These are phyloP conservation scores for Catagonus wagneri DNA, from an alignment of 2,113 vertebrate species.

Conservation along the genomic window DNA sequence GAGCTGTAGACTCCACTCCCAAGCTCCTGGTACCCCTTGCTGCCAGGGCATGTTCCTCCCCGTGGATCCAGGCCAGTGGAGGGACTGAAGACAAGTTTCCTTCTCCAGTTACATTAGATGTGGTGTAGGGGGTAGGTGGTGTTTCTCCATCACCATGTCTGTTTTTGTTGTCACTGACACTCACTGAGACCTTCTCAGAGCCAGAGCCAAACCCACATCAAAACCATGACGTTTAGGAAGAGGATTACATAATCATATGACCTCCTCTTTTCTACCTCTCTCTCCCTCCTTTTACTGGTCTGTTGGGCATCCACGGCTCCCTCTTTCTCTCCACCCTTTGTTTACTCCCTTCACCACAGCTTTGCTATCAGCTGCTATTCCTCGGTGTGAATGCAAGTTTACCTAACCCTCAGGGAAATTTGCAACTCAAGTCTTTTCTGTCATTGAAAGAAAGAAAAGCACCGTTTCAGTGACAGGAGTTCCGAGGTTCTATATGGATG, in stretches of 20 bases:
- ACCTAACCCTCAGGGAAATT: not conserved
- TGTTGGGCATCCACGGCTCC: not conserved
- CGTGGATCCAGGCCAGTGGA: not conserved
- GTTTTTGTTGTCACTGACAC: not conserved
- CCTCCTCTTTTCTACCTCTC: not conserved
- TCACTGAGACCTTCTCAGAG: not conserved
- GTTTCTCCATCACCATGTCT: not conserved
- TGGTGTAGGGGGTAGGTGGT: not conserved
- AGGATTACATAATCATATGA: not conserved
- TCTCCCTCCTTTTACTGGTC: not conserved
- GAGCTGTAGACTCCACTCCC: too few species aligned
- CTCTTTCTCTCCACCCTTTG: not conserved
- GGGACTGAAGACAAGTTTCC: not conserved
- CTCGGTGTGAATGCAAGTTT: not conserved
- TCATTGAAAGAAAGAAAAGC: conserved; percentile 15
- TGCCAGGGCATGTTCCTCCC: not conserved
- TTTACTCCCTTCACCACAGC: not conserved
- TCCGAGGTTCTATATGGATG: not conserved
- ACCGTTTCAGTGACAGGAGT: not conserved
- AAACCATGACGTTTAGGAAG: not conserved
- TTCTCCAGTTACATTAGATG: not conserved
- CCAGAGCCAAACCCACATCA: not conserved
- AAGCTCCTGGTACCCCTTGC: not conserved
- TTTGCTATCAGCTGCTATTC: not conserved
- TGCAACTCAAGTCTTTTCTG: not conserved